Evolutionary conservation across 2,113 vertebrate genomes (phyloP), one percentile per base, ranked within the genome.

Genomic region (Hemicordylus capensis): DNA sequence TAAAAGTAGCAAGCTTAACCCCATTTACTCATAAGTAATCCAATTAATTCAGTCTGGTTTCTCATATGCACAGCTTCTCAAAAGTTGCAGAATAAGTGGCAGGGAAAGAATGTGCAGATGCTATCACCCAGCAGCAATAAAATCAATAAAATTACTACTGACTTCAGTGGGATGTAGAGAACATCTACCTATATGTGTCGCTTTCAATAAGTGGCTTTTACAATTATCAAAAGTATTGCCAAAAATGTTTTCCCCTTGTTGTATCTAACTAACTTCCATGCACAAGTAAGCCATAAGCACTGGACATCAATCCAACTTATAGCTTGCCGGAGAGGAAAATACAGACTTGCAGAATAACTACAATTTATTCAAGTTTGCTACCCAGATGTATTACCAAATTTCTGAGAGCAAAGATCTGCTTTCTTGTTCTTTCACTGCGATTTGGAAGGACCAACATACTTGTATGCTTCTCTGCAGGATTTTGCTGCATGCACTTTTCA

Each of bases 321-420:
- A 51, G 20, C n/a, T 79, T 76, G 14, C 4, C 66, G 19, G 6
- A 56, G 4, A 39, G 72, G 84, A 26, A 85, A 85, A 48, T 2
- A 34, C 6, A 51, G 12, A 59, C 42, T 15, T 11, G 10, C 31
- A 26, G 2, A 69, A 72, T 4, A 11, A 34, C 17, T 54, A n/a
- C n/a, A n/a, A n/a, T n/a, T n/a, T n/a, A n/a, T n/a, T n/a, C n/a
- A n/a, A 54, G 11, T 54, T 54, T 54, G 51, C 51, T 54, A 54
- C 12, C 3, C 10, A 54, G 17, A 54, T 6, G 51, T 12, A 77
- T 83, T 86, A 75, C 79, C 83, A 89, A 88, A 86, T 69, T 80
- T 85, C 83, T 86, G 89, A 87, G 61, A 76, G 87, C 67, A 51
- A 44, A 88, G 78, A 39, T 44, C 59, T 86, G 51, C 11, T 15